Percentiles rank a stretch among this genome's conserved stretches.
Conservation (phyloP, 2,797 vertebrate species). For the Thaleichthys pacificus region DNA sequence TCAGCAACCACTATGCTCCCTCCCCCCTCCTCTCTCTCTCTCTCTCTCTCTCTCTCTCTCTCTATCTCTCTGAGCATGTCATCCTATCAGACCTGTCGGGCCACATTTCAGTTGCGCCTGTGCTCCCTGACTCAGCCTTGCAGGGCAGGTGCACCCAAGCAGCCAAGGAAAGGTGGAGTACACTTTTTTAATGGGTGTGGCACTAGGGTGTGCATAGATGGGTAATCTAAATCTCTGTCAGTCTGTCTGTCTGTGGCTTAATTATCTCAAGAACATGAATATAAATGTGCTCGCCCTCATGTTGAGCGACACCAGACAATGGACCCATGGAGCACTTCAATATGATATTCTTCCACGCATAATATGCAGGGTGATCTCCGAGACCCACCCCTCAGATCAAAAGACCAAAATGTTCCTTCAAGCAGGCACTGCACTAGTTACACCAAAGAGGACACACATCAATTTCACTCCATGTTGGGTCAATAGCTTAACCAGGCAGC, state of each 20-base stretch:
- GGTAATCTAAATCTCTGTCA: background rate
- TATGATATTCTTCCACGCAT: background rate
- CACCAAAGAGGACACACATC: background rate
- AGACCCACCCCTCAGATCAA: too few species aligned
- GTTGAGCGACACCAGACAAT: too few species aligned
- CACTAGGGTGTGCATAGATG: conserved; percentile 7
- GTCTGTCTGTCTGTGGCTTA: too few species aligned
- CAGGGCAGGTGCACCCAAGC: conserved; percentile 45
- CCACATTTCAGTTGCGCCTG: conserved; percentile 67
- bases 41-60: conserved; percentile 7
- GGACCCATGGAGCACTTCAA: too few species aligned
- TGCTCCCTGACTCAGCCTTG: conserved; percentile 19
- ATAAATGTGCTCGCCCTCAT: too few species aligned
- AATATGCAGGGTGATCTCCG: background rate
- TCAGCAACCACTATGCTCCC: conserved; percentile 33
- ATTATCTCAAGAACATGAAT: too few species aligned
- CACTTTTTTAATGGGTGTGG: conserved; percentile 11
- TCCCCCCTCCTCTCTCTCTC: conserved; percentile 1
- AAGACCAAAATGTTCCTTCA: too few species aligned
- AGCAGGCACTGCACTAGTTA: background rate
- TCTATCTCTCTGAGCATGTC: conserved; percentile 2
- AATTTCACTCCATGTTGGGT: background rate
- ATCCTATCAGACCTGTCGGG: conserved; percentile 71
- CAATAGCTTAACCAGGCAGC: background rate
- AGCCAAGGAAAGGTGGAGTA: background rate